A percentile compares a stretch with the other conserved stretches of the same genome.
Conservation (phyloP, 1,140 invertebrate genomes). For the Drosophila jambulina region DNA sequence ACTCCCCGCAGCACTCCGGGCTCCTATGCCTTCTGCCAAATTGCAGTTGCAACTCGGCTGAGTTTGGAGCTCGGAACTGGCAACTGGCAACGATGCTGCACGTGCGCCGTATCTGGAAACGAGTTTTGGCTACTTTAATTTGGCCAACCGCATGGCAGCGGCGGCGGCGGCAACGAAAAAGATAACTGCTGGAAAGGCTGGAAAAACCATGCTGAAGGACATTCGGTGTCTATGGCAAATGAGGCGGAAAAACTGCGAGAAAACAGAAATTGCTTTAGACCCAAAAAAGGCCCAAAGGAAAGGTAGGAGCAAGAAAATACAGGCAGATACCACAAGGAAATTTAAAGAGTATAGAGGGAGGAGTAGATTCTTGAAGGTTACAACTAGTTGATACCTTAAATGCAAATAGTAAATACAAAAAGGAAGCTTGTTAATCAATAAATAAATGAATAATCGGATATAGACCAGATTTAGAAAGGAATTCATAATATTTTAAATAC, state of each 20-base stretch:
- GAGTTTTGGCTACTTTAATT: slow-evolving; percentile 76
- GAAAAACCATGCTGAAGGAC: slow-evolving; percentile 67
- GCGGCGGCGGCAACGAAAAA: slow-evolving; percentile 24
- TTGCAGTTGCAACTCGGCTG: slow-evolving; percentile 45
- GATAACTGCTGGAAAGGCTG: slow-evolving; percentile 54
- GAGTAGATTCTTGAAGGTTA: background rate
- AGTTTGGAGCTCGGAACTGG: slow-evolving; percentile 12
- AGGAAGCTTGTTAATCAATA: background rate
- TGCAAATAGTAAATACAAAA: background rate
- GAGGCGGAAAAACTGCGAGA: slow-evolving; percentile 76
- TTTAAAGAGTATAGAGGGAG: background rate
- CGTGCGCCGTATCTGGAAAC: slow-evolving; percentile 69
- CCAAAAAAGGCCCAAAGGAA: slow-evolving; percentile 12
- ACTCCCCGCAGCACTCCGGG: slow-evolving; percentile 16
- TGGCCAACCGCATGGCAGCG: slow-evolving; percentile 45
- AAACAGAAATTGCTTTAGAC: slow-evolving; percentile 31
- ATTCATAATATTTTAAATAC: background rate
- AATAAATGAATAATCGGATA: background rate
- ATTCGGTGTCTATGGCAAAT: slow-evolving; percentile 68
- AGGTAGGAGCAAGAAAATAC: slow-evolving; percentile 26
- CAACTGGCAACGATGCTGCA: slow-evolving; percentile 51
- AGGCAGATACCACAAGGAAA: slow-evolving; percentile 12
- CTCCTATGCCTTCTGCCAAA: slow-evolving; percentile 57
- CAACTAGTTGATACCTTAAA: slow-evolving; percentile 1
- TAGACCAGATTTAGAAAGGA: fast-evolving